phyloP scores from a whole-genome alignment of 1,140 invertebrate species.

The Lepidurus arcticus region DNA sequence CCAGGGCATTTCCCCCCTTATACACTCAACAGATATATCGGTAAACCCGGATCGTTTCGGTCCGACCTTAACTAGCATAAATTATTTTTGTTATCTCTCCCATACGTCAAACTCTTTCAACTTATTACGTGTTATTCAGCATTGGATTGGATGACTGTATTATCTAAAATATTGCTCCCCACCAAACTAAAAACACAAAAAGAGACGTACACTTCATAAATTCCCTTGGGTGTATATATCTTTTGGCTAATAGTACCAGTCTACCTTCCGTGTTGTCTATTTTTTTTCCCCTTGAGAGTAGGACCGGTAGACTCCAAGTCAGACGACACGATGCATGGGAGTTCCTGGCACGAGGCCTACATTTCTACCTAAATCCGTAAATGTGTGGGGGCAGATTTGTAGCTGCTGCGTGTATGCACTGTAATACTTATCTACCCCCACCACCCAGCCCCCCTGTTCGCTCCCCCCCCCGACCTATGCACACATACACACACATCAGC shows the following conservation, averaged over 20 bases:
- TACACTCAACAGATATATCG: neutral
- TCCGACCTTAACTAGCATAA: neutral
- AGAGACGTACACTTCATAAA: no score
- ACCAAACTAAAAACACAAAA: no score
- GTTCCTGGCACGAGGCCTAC: neutral
- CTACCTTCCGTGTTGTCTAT: no score
- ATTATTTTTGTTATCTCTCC: neutral
- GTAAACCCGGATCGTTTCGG: neutral
- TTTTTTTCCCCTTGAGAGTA: no score
- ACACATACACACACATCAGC: neutral
- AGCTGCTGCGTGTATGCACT: neutral
- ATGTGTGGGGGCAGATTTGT: neutral
- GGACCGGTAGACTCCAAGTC: no score
- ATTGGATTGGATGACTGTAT: no score
- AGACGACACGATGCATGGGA: no score
- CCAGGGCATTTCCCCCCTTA: neutral
- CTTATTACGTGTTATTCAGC: no score
- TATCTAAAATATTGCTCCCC: no score
- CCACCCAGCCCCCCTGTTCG: neutral
- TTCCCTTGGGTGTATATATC: no score
- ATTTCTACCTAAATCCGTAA: neutral
- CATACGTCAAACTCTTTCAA: no score
- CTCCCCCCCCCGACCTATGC: neutral
- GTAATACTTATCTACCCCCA: neutral
- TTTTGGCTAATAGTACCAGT: no score